Base-by-base conservation (phyloP, 1,140 invertebrate genomes). In the Drosophila trapezifrons region DNA sequence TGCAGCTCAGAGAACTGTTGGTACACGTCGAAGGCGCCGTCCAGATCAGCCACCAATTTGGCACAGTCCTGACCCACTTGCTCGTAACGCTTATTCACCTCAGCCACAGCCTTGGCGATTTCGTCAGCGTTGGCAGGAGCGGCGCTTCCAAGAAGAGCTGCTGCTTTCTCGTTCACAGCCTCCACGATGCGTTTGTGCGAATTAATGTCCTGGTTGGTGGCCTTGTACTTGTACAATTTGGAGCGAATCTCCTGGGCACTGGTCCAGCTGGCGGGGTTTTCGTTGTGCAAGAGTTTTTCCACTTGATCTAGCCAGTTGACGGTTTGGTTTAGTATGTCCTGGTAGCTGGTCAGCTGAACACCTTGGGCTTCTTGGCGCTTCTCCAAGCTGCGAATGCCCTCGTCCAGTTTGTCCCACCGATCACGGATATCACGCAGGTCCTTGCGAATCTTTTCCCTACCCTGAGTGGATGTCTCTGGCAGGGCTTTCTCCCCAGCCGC, bases 101-200 rank as follows among this genome's bases (percentile, higher is more conserved):
- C 93, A 55, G 94, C 93, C 58, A 96, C 94, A 80, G 95, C 94
- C 38, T 93, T 93, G 55, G 95, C 93, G 29, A 94, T 93, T 90
- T 96, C 94, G n/a, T 93, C 91, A 15, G 94, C 94, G 42, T 94
- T 94, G 55, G 93, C 94, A 43, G 94, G 91, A 45, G 90, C 92
- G 92, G 93, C 62, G 49, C 93, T 94, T 78, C 96, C 95, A 1
- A 90, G 45, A 6, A 92, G 62, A 7, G 77, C 69, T 9, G 78
- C 75, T 0, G 97, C 97, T 93, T 98, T 98, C 90, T 98, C 97
- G 7, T 96, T 96, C 2, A 98, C 94, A 2, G 95, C 95, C 92
- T 98, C 98, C 47, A 99, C 95, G 25, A 98, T 95, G 65, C 97
- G 93, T 91, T 98, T 98, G 84, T 99, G 97, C 1, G 96, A 96